Evolutionary conservation across 2,888 invertebrate species (phyloP).

Genomic region (Trichopoda pennipes): DNA sequence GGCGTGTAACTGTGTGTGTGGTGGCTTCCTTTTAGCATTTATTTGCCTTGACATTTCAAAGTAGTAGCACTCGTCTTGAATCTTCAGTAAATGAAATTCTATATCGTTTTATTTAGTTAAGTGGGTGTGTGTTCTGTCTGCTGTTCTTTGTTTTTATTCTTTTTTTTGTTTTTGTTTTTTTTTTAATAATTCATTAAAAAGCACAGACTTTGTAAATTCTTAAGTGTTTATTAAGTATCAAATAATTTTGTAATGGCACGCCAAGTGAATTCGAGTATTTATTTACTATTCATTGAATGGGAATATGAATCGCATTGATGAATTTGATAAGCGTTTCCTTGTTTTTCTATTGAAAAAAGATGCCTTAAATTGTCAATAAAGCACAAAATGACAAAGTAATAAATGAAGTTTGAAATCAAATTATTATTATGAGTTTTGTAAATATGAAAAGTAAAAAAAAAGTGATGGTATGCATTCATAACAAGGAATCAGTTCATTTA

Average conservation of each 20-base stretch:
- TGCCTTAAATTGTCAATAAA: slow-evolving; percentile 27
- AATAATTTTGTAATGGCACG: slow-evolving; percentile 53
- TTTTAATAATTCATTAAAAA: slow-evolving; percentile 38
- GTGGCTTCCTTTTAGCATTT: slow-evolving; percentile 41
- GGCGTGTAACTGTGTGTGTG: slow-evolving; percentile 61
- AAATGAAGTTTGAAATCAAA: slow-evolving; percentile 52
- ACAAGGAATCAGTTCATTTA: slow-evolving; percentile 44
- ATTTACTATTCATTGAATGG: slow-evolving; percentile 52
- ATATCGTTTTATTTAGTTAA: slow-evolving; percentile 17
- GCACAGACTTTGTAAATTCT: slow-evolving; percentile 34
- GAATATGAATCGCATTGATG: slow-evolving; percentile 21
- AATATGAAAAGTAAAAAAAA: slow-evolving; percentile 9
- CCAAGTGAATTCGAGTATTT: slow-evolving; percentile 49
- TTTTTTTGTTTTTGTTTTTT: neutral
- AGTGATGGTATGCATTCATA: slow-evolving; percentile 54
- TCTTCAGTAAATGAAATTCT: slow-evolving; percentile 37
- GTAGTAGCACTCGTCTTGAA: slow-evolving; percentile 30
- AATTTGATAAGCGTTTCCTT: slow-evolving; percentile 37
- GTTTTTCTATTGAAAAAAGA: slow-evolving; percentile 17
- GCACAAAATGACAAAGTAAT: slow-evolving; percentile 22
- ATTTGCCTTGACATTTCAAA: slow-evolving; percentile 54
- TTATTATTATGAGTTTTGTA: slow-evolving; percentile 40
- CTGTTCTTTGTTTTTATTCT: too few species aligned
- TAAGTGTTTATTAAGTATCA: slow-evolving; percentile 67
- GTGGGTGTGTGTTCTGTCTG: slow-evolving; percentile 24